A percentile compares a stretch with the other conserved stretches of the same genome.
Conservation (phyloP, 2,113 vertebrate species). For the Heteronetta atricapilla region DNA sequence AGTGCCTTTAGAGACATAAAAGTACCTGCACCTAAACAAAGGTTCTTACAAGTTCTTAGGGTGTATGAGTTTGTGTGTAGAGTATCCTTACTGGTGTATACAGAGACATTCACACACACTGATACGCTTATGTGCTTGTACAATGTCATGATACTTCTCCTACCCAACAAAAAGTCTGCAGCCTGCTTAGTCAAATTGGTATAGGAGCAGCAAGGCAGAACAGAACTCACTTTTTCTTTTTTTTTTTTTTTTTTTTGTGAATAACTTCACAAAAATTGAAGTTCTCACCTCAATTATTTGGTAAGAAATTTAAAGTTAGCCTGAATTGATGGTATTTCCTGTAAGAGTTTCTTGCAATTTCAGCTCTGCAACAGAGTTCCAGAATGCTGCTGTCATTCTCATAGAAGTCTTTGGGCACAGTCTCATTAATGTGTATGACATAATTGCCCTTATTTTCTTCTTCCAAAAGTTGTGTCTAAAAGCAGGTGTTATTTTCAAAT, state of each 20-base stretch:
- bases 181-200: neutral
- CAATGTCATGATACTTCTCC: neutral
- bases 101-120: neutral
- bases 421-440: neutral
- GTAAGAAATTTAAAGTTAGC: neutral
- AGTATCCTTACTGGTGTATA: neutral
- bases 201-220: neutral
- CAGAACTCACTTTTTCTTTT: neutral
- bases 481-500: neutral
- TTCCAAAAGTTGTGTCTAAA: neutral
- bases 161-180: neutral
- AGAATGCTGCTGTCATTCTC: neutral
- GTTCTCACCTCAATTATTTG: neutral
- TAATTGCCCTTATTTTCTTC: neutral
- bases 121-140: neutral
- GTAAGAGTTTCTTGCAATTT: neutral
- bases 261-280: neutral
- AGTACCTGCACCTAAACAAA: neutral
- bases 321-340: neutral
- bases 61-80: accelerated
- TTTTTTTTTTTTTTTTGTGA: neutral
- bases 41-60: neutral
- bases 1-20: neutral
- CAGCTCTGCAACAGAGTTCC: neutral
- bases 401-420: neutral